Base-by-base conservation (phyloP, 2,888 invertebrate species). In the Nipponacmea schrenckii region DNA sequence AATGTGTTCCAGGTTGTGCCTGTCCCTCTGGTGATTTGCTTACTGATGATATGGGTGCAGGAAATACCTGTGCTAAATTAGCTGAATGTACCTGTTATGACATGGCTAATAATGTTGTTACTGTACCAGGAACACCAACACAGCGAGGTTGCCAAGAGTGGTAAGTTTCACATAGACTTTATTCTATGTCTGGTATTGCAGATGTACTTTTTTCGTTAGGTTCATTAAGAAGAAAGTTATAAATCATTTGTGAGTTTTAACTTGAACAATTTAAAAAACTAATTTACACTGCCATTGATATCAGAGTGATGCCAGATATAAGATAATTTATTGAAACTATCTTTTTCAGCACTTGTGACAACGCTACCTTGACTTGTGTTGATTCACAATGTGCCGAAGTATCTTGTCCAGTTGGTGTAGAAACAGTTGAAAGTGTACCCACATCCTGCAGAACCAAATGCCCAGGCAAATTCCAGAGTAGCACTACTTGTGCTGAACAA, bases 1-100 rank as follows among this genome's bases (percentile, higher is more conserved):
- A 66, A 15, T 77, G 77, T 71, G 93, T 94, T 0, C 96, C 96
- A 87, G 96, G 96, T 0, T 96, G 96, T 87, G 94, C 95, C 68
- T 96, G 96, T 85, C 94, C 94, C 0, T 90, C 91, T 26, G 68
- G 56, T 56, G 56, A 56, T 56, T 24, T 20, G 24, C 24, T 24
- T 12, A 56, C 56, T 56, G 56, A 56, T 24, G 24, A 24, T 24
- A 24, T 74, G 45, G 74, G 74, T 64, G 67, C 67, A 62, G n/a
- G 63, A 17, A 56, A 66, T 14, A 64, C 48, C 27, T 77, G 77
- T 67, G 75, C 74, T 14, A 15, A 26, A 15, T 50, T 70, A 67
- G 63, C 64, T n/a, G 31, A 63, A 14, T 77, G 77, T 70, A 46
- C 73, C 63, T 77, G 77, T 64, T 75, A 74, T 50, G 74, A 76